Evolutionary conservation across 2,113 vertebrate species (phyloP).

Genomic region (Garra rufa): DNA sequence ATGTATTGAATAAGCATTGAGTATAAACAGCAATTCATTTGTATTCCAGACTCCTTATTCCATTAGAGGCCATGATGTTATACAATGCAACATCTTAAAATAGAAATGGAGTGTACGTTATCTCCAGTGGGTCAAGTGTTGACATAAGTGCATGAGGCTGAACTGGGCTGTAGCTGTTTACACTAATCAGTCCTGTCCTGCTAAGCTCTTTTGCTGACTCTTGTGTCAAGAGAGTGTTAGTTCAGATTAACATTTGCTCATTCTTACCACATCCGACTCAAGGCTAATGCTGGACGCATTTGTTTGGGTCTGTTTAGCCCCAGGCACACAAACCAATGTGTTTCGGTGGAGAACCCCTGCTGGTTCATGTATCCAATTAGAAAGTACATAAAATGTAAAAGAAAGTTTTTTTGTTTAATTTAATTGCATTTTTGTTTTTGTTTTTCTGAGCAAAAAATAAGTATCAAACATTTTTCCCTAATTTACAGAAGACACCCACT

Average conservation of each 20-base stretch:
- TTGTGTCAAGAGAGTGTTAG: slow-evolving; percentile 16
- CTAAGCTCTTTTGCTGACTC: neutral
- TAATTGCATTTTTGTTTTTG: no score
- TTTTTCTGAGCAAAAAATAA: no score
- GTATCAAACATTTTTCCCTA: no score
- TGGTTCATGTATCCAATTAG: neutral
- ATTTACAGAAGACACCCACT: no score
- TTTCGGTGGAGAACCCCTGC: slow-evolving; percentile 14
- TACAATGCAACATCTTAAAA: slow-evolving; percentile 17
- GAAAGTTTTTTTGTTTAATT: no score
- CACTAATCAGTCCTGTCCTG: neutral
- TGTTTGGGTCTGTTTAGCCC: slow-evolving; percentile 35
- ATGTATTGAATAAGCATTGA: neutral
- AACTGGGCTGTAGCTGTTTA: slow-evolving; percentile 31
- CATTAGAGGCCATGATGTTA: neutral
- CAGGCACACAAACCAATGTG: slow-evolving; percentile 40
- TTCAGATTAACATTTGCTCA: slow-evolving; percentile 43
- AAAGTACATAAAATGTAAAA: neutral
- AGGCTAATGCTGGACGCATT: slow-evolving; percentile 35
- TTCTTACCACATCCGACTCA: slow-evolving; percentile 44
- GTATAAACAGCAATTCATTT: neutral
- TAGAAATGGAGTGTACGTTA: slow-evolving; percentile 14
- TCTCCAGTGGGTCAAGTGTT: slow-evolving; percentile 37
- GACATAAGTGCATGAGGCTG: slow-evolving; percentile 44
- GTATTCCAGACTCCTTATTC: neutral